Base-by-base conservation (phyloP, 2,797 vertebrate species). In the Sciurus carolinensis region DNA sequence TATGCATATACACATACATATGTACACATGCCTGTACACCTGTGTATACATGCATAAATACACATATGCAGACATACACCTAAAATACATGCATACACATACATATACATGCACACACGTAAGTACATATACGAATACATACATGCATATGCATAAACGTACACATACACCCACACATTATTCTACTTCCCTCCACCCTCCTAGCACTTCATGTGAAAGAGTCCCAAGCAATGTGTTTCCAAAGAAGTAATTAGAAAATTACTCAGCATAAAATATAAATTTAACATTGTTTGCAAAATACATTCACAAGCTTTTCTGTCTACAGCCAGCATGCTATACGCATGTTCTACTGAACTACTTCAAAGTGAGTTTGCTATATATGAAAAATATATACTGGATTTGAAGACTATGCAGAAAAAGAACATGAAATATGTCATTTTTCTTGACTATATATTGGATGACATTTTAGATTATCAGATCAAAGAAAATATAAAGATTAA, bases 401-500 rank as follows among this genome's bases (percentile, higher is more conserved):
- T 13, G 10, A 33, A 72, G 62, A 30, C 8, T 12, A 2, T 33
- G 1, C 9, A 10, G 57, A 81, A 59, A 47, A 72, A 87, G n/a
- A 67, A 52, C 5, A 7, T 11, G 36, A 64, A 87, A 22, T 59
- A 12, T 64, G 20, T 87, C 81, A 75, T 82, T 69, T 87, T 75
- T 69, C 57, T 47, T 79, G 81, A 36, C 36, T 57, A 4, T 2
- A 0, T 81, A 17, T 72, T 83, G 24, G 73, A 91, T 81, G 42
- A 57, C 50, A 44, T 42, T 92, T 86, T 66, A 71, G n/a, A 67
- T 36, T 30, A 47, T 4, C 10, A 7, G 10, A n/a, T 72, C 73
- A 85, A 67, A 75, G 52, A 91, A 87, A 90, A 36, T 64, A 13
- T 24, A 50, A 54, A 66, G 50, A 71, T 62, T 52, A 24, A 62